Evolutionary conservation across 2,797 vertebrate genomes (phyloP), one percentile per base, ranked within the genome.

Genomic region (Chromis chromis): DNA sequence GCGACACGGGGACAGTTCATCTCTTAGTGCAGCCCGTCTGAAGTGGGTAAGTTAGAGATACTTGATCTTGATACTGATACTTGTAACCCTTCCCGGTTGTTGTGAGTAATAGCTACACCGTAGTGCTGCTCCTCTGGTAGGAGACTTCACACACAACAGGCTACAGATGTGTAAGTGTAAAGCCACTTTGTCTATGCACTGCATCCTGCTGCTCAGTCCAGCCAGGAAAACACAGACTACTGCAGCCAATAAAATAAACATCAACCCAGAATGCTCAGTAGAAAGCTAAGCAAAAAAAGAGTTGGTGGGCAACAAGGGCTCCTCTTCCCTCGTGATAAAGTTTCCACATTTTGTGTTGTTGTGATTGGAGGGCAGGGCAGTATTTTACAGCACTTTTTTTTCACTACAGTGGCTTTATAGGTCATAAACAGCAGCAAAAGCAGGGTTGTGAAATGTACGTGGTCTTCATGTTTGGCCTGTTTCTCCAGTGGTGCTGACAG

Each of bases 21-120:
- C 82, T 88, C 57, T 69, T 74, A 65, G 60, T 65, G 75, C 73
- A 78, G 76, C 74, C 57, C 16, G 28, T 87, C 59, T 84, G 74
- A 78, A 82, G 69, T 27, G 71, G 90, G 93, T 94, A 85, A 93
- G 93, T 88, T 61, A 27, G 22, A 78, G 86, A 84, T 59, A 82
- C 78, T 62, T 81, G 79, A 91, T 86, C 83, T 60, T 63, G 60
- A 75, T 74, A 83, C 46, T 58, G 84, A 90, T 88, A 79, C 61
- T 40, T 12, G 3, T 50, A 70, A 76, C 40, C 64, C 46, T 61
- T 60, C 42, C 65, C 0, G 19, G 50, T 39, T 54, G 66, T 67
- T 67, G 70, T 70, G 54, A 53, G 31, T 54, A 68, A 48, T 40
- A 33, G 63, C 66, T 40, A 52, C 82, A 59, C 36, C 0, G 2